A percentile compares a stretch with the other conserved stretches of the same genome.
Evolutionary conservation across 2,797 vertebrate species (phyloP).

Genomic region (Lithobates sylvaticus): DNA sequence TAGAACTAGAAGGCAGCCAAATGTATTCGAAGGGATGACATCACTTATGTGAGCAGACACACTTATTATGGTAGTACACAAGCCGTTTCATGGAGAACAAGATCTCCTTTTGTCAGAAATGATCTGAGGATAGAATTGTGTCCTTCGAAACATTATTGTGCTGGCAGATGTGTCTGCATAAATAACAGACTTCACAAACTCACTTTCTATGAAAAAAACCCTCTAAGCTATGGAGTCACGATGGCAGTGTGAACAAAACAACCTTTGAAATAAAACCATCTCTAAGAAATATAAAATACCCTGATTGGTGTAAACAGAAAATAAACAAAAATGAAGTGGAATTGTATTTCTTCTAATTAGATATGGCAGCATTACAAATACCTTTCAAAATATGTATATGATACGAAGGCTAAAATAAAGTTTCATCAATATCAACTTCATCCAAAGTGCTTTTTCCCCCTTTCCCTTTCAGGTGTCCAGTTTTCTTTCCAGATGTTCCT

Average conservation of each 20-base stretch:
- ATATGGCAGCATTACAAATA: too few species aligned
- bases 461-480: too few species aligned
- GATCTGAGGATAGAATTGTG: conserved; percentile 1
- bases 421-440: too few species aligned
- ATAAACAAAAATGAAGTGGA: too few species aligned
- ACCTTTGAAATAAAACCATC: background rate
- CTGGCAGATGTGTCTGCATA: background rate
- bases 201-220: background rate
- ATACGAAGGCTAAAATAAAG: too few species aligned
- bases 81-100: background rate
- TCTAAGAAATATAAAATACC: background rate
- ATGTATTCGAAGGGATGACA: background rate
- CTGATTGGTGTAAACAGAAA: too few species aligned
- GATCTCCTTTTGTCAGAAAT: background rate
- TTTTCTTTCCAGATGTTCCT: too few species aligned
- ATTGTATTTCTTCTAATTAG: too few species aligned
- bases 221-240: background rate
- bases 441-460: too few species aligned
- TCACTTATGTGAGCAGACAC: background rate
- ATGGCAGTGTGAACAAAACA: background rate
- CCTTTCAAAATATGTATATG: too few species aligned
- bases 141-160: background rate
- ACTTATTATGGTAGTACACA: background rate
- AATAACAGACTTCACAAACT: background rate
- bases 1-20: background rate